Evolutionary conservation across 2,888 invertebrate genomes (phyloP).

Genomic region (Epinotia nisella): DNA sequence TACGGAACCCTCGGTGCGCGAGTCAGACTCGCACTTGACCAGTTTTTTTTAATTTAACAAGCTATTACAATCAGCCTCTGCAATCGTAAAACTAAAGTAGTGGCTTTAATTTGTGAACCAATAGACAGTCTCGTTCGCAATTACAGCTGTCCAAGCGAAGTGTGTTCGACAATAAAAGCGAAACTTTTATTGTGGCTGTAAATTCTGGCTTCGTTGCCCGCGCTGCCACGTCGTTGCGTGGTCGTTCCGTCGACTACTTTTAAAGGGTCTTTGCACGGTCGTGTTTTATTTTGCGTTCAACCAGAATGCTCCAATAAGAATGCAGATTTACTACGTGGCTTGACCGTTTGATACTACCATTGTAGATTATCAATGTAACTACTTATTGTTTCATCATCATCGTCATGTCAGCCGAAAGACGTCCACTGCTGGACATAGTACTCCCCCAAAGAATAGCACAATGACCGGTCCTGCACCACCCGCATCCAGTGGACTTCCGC

Average conservation of each 20-base stretch:
- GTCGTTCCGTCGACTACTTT: conserved; percentile 58
- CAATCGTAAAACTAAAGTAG: conserved; percentile 70
- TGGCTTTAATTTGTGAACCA: conserved; percentile 78
- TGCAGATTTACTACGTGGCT: neutral
- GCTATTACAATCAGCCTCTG: conserved; percentile 43
- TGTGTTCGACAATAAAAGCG: conserved; percentile 80
- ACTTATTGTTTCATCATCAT: too few species aligned
- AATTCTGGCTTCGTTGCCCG: conserved; percentile 69
- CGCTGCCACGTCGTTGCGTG: conserved; percentile 67
- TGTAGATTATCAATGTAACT: too few species aligned
- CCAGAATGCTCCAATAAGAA: neutral
- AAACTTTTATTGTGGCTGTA: conserved; percentile 81
- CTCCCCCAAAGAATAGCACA: too few species aligned
- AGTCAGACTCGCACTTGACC: too few species aligned
- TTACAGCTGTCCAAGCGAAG: conserved; percentile 81
- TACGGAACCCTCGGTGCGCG: too few species aligned
- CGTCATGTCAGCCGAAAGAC: too few species aligned
- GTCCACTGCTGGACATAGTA: too few species aligned
- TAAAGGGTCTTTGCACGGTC: conserved; percentile 3
- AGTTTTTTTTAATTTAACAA: conserved; percentile 37
- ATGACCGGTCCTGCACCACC: too few species aligned
- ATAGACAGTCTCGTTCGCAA: conserved; percentile 79
- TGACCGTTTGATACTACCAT: neutral
- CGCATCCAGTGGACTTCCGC: too few species aligned
- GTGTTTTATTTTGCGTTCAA: neutral